These are phyloP conservation scores for Lindbergichthys nudifrons DNA, from an alignment of 2,797 vertebrate species.

Conservation along the genomic window DNA sequence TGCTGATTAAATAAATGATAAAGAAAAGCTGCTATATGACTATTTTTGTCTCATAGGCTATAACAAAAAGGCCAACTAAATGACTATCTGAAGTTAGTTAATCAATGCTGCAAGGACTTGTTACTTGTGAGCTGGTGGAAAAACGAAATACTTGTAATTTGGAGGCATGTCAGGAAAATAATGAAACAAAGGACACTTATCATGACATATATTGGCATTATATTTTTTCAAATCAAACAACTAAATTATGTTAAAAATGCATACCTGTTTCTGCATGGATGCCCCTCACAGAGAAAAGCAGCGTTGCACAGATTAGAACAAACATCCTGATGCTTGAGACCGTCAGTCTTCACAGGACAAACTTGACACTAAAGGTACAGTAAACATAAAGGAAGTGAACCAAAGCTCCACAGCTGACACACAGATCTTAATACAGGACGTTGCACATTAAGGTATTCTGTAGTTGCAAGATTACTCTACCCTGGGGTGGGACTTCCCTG, in stretches of 20 bases:
- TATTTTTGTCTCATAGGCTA: no score
- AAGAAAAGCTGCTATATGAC: background rate
- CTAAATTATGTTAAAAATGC: background rate
- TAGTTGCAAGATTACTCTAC: background rate
- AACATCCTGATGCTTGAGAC: constrained; percentile 27
- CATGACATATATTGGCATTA: no score
- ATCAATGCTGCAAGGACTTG: background rate
- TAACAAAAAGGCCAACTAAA: no score
- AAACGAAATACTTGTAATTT: background rate
- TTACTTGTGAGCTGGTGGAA: background rate
- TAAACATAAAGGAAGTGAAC: constrained; percentile 7
- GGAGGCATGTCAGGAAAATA: background rate
- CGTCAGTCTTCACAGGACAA: background rate
- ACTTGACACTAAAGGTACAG: background rate
- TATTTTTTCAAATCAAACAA: background rate
- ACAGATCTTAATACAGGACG: constrained; percentile 4
- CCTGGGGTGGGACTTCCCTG: background rate
- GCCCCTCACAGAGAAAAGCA: constrained; percentile 32
- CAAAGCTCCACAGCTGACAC: constrained; percentile 6
- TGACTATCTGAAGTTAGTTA: background rate
- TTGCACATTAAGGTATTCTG: background rate
- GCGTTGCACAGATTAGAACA: constrained; percentile 32
- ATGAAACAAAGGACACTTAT: background rate
- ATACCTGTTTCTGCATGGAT: constrained; percentile 34
- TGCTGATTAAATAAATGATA: background rate